Evolutionary conservation across 1,140 invertebrate species (phyloP).

Genomic region (Aphis craccivora): DNA sequence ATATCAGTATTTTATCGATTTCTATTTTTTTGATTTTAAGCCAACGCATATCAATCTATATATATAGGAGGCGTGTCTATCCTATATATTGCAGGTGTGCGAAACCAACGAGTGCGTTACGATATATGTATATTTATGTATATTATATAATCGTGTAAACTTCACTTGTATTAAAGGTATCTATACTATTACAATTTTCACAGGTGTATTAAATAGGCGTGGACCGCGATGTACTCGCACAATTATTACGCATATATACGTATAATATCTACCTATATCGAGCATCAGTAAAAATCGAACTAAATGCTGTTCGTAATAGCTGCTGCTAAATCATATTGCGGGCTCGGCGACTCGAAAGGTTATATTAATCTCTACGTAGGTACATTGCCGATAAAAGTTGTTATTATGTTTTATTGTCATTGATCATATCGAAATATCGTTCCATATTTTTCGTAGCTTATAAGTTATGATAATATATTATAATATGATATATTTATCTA

Average conservation of each 20-base stretch:
- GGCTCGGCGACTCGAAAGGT: background rate
- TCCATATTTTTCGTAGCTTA: background rate
- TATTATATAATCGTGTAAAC: background rate
- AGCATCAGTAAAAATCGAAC: slow-evolving; percentile 8
- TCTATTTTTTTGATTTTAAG: slow-evolving; percentile 37
- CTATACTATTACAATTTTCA: background rate
- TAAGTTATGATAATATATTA: background rate
- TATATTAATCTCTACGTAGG: background rate
- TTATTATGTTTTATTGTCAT: slow-evolving; percentile 2
- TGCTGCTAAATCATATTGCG: background rate
- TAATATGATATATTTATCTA: background rate
- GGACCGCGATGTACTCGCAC: background rate
- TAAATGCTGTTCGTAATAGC: background rate
- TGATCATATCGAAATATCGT: slow-evolving; percentile 20
- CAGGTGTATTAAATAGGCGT: background rate
- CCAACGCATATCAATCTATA: slow-evolving; percentile 10
- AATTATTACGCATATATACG: background rate
- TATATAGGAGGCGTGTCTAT: background rate
- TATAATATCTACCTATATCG: background rate
- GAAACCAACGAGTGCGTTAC: background rate
- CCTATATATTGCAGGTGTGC: background rate
- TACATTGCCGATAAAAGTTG: background rate
- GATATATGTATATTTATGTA: background rate
- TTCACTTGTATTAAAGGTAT: background rate
- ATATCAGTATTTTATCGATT: slow-evolving; percentile 14